Evolutionary conservation across 2,797 vertebrate species (phyloP).

Genomic region (Phataginus tricuspis): DNA sequence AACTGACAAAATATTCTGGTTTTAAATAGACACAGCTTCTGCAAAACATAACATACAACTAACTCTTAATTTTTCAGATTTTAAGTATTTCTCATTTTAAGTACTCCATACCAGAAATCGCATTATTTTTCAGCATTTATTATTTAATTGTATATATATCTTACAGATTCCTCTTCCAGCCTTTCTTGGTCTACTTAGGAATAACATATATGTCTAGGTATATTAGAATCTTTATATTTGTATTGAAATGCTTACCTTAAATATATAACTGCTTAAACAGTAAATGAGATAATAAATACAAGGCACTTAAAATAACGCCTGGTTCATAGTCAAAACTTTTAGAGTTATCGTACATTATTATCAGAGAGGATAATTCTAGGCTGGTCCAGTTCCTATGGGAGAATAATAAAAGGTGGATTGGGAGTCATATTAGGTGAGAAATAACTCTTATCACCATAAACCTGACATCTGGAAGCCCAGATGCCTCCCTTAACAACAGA

Average conservation of each 20-base stretch:
- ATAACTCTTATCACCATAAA: neutral
- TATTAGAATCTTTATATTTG: neutral
- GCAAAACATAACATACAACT: neutral
- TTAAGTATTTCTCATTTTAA: neutral
- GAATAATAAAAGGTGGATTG: neutral
- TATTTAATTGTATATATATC: constrained; percentile 23
- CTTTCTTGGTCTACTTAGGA: neutral
- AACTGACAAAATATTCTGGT: neutral
- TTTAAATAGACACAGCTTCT: neutral
- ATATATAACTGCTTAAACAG: neutral
- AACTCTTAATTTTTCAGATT: neutral
- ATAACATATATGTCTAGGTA: neutral
- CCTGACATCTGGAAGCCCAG: neutral
- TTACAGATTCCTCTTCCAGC: neutral
- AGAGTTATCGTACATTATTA: neutral
- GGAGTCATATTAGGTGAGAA: neutral
- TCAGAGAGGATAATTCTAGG: neutral
- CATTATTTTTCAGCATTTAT: neutral
- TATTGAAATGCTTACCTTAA: neutral
- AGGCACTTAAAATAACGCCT: neutral
- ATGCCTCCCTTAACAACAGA: neutral
- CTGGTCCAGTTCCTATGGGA: neutral
- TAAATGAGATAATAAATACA: neutral
- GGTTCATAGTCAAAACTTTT: neutral
- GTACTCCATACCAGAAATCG: neutral